These are phyloP conservation scores for Ichneumoninae sp. DNA, from an alignment of 2,888 invertebrate genomes.

Conservation along the genomic window DNA sequence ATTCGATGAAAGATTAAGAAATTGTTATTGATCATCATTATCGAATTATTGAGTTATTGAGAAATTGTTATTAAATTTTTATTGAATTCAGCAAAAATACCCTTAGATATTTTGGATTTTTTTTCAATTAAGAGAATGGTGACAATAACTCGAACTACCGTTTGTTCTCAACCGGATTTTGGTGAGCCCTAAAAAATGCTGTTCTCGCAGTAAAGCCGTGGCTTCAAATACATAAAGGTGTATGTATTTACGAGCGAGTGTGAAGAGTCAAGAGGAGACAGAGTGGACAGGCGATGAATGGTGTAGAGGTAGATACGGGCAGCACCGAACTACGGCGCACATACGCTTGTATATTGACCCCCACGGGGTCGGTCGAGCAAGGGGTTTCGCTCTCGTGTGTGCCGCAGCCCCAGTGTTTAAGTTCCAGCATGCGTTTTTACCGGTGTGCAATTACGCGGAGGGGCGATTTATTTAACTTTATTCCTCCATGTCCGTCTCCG, in stretches of 20 bases:
- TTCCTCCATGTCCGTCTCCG: constrained; percentile 66
- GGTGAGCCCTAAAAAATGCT: neutral
- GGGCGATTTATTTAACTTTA: constrained; percentile 79
- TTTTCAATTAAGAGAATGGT: no score
- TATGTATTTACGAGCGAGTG: constrained; percentile 49
- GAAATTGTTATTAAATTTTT: no score
- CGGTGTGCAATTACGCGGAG: constrained; percentile 74
- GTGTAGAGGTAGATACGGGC: constrained; percentile 15
- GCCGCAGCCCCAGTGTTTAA: constrained; percentile 56
- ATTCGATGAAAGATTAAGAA: no score
- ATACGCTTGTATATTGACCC: constrained; percentile 1
- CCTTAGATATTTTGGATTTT: no score
- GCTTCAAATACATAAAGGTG: constrained; percentile 58
- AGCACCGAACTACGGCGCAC: neutral
- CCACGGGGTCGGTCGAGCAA: neutral
- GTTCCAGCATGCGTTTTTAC: constrained; percentile 52
- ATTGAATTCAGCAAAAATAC: no score
- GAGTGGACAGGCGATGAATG: constrained; percentile 16
- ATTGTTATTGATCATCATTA: no score
- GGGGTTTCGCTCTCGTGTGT: constrained; percentile 8
- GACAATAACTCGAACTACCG: no score
- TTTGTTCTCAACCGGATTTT: neutral
- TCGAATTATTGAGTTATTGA: no score
- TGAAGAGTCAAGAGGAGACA: constrained; percentile 54
- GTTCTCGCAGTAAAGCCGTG: neutral